Evolutionary conservation across 2,113 vertebrate genomes (phyloP).

Genomic region (Scomber colias): DNA sequence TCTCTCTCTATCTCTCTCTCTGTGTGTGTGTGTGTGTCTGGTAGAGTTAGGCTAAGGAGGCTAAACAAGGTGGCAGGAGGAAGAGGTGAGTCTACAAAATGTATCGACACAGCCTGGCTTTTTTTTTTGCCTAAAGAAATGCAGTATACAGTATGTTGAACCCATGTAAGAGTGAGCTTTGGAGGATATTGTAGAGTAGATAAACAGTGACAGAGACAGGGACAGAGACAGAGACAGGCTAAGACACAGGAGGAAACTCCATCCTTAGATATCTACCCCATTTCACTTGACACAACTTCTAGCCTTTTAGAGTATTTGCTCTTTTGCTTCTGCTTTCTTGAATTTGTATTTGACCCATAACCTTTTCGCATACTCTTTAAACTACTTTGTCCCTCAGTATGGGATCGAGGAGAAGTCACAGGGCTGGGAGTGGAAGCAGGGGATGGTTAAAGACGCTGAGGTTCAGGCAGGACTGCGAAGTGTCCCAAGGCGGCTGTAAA

Average conservation of each 20-base stretch:
- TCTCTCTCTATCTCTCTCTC: slow-evolving; percentile 17
- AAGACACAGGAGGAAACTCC: not conserved
- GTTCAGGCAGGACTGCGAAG: slow-evolving; percentile 23
- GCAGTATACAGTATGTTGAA: not conserved
- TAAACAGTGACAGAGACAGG: not conserved
- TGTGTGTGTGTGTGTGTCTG: slow-evolving; percentile 18
- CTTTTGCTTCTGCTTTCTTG: no score
- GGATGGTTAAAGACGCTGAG: not conserved
- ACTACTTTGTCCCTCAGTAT: no score
- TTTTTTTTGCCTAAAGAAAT: slow-evolving; percentile 25
- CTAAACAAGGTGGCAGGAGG: slow-evolving; percentile 36
- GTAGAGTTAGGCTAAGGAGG: slow-evolving; percentile 17
- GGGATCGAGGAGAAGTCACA: not conserved
- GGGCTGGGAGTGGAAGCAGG: not conserved
- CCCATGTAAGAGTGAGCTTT: not conserved
- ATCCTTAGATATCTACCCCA: not conserved
- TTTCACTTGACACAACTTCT: no score
- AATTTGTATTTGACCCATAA: no score
- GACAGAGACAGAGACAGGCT: not conserved
- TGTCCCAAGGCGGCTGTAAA: slow-evolving; percentile 46
- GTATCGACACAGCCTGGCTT: slow-evolving; percentile 2
- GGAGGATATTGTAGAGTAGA: not conserved
- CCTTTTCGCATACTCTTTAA: no score
- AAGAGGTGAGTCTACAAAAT: slow-evolving; percentile 22
- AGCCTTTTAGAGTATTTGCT: no score